Conservation (phyloP, 2,113 vertebrate genomes). For the Panthera uncia region DNA sequence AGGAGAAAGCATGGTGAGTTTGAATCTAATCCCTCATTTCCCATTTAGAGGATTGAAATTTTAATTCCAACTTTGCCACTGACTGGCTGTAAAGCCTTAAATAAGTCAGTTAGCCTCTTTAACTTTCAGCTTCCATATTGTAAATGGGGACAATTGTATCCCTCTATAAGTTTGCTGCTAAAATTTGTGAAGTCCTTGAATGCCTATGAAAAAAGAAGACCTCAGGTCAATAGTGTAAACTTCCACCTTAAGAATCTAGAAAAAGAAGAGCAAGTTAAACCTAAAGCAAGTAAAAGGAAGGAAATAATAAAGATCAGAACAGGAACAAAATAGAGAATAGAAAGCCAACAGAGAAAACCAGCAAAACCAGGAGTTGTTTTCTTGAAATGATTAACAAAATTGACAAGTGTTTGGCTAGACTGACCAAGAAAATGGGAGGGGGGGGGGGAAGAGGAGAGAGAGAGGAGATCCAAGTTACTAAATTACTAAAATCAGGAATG, state of each 20-base stretch:
- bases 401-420: not conserved
- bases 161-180: not conserved
- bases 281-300: not conserved
- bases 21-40: not conserved
- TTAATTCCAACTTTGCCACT: not conserved
- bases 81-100: not conserved
- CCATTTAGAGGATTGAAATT: not conserved
- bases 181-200: not conserved
- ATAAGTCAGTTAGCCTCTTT: not conserved
- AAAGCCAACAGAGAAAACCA: not conserved
- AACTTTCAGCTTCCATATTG: not conserved
- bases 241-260: not conserved
- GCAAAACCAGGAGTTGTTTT: not conserved
- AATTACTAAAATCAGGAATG: not conserved
- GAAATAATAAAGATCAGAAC: not conserved
- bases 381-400: not conserved
- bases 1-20: not conserved
- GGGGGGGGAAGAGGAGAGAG: no score
- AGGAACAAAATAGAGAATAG: not conserved
- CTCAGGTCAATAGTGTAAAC: not conserved
- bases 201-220: not conserved
- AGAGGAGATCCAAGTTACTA: not conserved
- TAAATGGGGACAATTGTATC: not conserved
- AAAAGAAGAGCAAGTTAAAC: not conserved
- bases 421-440: not conserved